Conservation (phyloP, 2,797 vertebrate genomes). For the Gastrophryne carolinensis region DNA sequence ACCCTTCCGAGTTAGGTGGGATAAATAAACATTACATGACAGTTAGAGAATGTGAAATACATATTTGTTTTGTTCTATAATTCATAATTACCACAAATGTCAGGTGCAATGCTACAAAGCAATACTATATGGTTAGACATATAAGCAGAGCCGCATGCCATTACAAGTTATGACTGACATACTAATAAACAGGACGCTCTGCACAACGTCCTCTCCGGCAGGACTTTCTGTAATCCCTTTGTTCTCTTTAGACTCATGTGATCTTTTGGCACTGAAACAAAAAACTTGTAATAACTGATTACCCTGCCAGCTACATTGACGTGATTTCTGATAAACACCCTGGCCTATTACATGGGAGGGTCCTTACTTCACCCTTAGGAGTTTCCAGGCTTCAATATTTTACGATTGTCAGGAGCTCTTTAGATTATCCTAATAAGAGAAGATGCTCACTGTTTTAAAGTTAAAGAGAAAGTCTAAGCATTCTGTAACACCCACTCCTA, state of each 20-base stretch:
- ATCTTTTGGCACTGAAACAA: slow-evolving; percentile 2
- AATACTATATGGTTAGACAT: background rate
- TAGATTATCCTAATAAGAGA: background rate
- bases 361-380: slow-evolving; percentile 2
- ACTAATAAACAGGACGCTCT: background rate
- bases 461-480: too few species aligned
- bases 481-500: too few species aligned
- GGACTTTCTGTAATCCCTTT: slow-evolving; percentile 17
- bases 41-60: slow-evolving; percentile 7
- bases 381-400: background rate
- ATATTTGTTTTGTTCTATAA: background rate
- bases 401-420: background rate
- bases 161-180: slow-evolving; percentile 15
- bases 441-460: too few species aligned
- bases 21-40: slow-evolving; percentile 5
- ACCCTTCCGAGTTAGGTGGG: background rate
- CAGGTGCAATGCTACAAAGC: background rate
- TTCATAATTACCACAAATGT: background rate
- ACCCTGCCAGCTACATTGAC: background rate
- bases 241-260: slow-evolving; percentile 11
- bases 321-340: slow-evolving; percentile 22
- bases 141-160: background rate
- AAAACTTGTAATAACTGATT: slow-evolving; percentile 28
- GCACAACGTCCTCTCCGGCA: background rate
- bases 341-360: slow-evolving; percentile 2